These are phyloP conservation scores for Acanthiza pusilla DNA, from an alignment of 2,797 vertebrate species.

Conservation along the genomic window DNA sequence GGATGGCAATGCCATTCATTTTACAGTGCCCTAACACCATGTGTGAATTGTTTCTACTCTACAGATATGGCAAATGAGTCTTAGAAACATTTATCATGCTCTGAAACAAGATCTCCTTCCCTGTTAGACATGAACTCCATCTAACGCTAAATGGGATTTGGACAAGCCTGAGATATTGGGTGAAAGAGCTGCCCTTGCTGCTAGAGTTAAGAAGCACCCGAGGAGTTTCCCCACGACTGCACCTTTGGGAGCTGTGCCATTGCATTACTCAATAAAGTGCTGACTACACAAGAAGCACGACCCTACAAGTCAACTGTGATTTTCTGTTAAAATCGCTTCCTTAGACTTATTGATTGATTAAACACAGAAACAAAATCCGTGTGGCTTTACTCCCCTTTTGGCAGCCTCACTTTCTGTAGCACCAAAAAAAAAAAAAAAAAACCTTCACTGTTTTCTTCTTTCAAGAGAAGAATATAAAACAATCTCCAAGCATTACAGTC, in stretches of 20 bases:
- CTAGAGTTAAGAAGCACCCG: neutral
- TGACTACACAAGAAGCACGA: neutral
- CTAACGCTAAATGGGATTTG: conserved; percentile 5
- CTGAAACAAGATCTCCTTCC: conserved; percentile 24
- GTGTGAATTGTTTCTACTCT: conserved; percentile 14
- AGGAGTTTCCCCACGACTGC: neutral
- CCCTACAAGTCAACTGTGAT: neutral
- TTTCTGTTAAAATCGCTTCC: neutral
- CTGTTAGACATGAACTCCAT: conserved; percentile 7
- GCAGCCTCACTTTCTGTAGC: neutral
- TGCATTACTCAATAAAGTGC: neutral
- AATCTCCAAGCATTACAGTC: neutral
- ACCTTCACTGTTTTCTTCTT: neutral
- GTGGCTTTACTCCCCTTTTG: neutral
- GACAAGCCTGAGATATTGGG: neutral
- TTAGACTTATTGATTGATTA: conserved; percentile 1
- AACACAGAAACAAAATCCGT: neutral
- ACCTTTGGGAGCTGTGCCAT: neutral
- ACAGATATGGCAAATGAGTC: neutral
- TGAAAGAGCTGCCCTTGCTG: conserved; percentile 2
- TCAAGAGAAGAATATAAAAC: neutral
- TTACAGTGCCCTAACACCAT: conserved; percentile 1
- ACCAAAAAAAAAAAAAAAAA: neutral
- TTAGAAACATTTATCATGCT: conserved; percentile 22
- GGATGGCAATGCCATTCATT: conserved; percentile 14